Evolutionary conservation across 2,113 vertebrate species (phyloP), one percentile per base, ranked within the genome.

Genomic region (Trichomycterus rosablanca): DNA sequence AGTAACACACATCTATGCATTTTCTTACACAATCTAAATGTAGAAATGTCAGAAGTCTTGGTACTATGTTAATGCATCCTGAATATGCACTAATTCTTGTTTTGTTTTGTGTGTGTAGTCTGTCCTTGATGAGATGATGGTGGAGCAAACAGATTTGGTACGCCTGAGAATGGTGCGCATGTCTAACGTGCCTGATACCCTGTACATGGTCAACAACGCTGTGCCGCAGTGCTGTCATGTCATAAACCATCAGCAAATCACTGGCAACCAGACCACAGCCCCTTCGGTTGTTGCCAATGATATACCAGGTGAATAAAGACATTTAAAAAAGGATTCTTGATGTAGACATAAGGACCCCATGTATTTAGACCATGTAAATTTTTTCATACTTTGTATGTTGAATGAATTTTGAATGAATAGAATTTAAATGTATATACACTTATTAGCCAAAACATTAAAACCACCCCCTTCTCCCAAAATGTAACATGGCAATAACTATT

Each of bases 111-210:
- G 2, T 54, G 14, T 64, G 6, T 63, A 99, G 96, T 90, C 92
- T 0, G 89, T 94, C 20, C 88, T 99, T 37, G 96, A 97, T 40
- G 96, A 99, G 81, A 98, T 98, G 93, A 99, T 97, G 96, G 95
- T 97, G 78, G 96, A 98, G 68, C 96, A 98, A 54, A 97, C 93
- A 0, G 96, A 99, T 66, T 85, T 98, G 0, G 95, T 97, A 51
- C 90, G 96, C 16, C 76, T 98, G 76, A 84, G 96, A n/a, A 93
- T 98, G 80, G 95, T 98, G 35, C 90, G 96, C 9, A 98, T 99
- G 93, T 99, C 96, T 76, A 98, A 98, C 0, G 95, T 99, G 49
- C 96, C 96, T 0, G 96, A 99, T 80, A 97, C 96, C 0, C 92
- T 99, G 7, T 99, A 99, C 81, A 99, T 99, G 96, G 94, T 99